Percentiles rank a stretch among this genome's conserved stretches.
Evolutionary conservation across 2,113 vertebrate genomes (phyloP).

Genomic region (Halichoeres trimaculatus): DNA sequence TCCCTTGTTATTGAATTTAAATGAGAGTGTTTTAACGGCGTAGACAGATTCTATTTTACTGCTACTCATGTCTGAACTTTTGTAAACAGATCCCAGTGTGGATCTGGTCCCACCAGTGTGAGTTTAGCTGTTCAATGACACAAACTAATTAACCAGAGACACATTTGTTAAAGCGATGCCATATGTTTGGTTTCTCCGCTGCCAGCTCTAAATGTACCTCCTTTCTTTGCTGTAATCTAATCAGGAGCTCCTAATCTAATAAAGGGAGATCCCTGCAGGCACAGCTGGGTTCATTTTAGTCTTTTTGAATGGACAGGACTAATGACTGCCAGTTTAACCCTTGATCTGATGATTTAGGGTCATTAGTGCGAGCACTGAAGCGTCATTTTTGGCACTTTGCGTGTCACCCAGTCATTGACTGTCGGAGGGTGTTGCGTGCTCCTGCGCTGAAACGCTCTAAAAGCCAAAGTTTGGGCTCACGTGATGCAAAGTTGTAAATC

Average conservation of each 20-base stretch:
- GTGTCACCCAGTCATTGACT: background rate
- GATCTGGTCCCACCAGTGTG: no score
- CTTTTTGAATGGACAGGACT: background rate
- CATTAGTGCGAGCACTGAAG: background rate
- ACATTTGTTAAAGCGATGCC: background rate
- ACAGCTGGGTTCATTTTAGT: background rate
- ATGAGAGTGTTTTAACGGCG: no score
- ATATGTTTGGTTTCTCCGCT: background rate
- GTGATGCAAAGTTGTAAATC: no score
- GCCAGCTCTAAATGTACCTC: background rate
- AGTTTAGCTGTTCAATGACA: no score
- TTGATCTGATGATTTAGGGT: background rate
- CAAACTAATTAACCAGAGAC: no score
- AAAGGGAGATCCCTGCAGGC: background rate
- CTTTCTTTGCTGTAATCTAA: background rate
- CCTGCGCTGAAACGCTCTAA: background rate
- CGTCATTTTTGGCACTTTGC: background rate
- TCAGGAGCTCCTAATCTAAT: constrained; percentile 1
- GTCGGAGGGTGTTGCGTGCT: no score
- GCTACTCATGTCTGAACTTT: no score
- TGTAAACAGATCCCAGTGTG: no score
- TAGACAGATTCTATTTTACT: no score
- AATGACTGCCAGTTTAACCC: background rate
- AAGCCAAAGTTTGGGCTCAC: background rate
- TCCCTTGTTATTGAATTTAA: no score